Evolutionary conservation across 2,888 invertebrate species (phyloP).

Genomic region (Tridacna crocea): DNA sequence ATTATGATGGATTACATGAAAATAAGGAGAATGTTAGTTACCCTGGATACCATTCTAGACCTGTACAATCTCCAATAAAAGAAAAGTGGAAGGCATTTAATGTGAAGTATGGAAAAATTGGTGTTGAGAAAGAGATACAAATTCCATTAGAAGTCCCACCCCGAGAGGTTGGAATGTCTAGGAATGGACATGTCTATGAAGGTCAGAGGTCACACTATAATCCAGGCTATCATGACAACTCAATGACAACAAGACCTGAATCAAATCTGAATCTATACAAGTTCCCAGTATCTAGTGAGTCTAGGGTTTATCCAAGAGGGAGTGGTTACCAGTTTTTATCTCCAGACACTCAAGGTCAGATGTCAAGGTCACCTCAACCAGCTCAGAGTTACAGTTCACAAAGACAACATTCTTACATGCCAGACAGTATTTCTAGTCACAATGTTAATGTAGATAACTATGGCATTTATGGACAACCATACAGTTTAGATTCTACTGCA

Average conservation of each 20-base stretch:
- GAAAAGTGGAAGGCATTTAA: slow-evolving; percentile 54
- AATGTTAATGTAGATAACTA: slow-evolving; percentile 15
- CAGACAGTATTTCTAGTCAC: background rate
- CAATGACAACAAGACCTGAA: slow-evolving; percentile 28
- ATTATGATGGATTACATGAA: slow-evolving; percentile 24
- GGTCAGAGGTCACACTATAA: slow-evolving; percentile 51
- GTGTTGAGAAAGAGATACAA: slow-evolving; percentile 54
- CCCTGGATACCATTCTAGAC: slow-evolving; percentile 3
- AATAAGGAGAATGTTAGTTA: slow-evolving; percentile 36
- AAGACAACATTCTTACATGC: background rate
- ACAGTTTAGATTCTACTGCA: slow-evolving; percentile 51
- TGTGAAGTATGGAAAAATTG: slow-evolving; percentile 58
- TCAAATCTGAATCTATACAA: slow-evolving; percentile 30
- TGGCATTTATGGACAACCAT: slow-evolving; percentile 33
- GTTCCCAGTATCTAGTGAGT: background rate
- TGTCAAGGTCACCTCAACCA: background rate
- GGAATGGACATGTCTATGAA: slow-evolving; percentile 31
- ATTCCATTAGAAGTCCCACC: slow-evolving; percentile 8
- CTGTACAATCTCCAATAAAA: slow-evolving; percentile 14
- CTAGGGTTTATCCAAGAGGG: slow-evolving; percentile 34
- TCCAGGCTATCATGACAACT: slow-evolving; percentile 35
- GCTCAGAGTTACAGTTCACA: background rate
- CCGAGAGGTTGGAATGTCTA: slow-evolving; percentile 43
- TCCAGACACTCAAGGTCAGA: slow-evolving; percentile 33
- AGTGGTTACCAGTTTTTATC: slow-evolving; percentile 41